phyloP scores from a whole-genome alignment of 2,797 vertebrate genomes.

The Ctenochaetus hawaiiensis region DNA sequence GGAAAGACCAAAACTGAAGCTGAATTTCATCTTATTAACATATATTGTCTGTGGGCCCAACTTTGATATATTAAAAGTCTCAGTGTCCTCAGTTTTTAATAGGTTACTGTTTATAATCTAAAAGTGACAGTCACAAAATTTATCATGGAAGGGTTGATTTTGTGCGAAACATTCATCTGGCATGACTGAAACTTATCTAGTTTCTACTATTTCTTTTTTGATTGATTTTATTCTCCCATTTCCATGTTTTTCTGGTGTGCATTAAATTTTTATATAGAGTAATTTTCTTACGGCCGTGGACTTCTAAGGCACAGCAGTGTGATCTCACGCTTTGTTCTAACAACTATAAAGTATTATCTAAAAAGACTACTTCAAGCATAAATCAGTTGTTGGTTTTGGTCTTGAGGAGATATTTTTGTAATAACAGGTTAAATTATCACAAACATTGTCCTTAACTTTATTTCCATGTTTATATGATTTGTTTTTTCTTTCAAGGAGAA shows the following conservation, averaged over 20 bases:
- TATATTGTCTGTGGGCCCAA: not conserved
- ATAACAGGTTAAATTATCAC: constrained; percentile 18
- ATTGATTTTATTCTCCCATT: not conserved
- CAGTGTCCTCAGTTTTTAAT: not conserved
- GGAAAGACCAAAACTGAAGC: constrained; percentile 11
- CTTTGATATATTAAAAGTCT: not conserved
- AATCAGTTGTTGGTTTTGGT: constrained; percentile 21
- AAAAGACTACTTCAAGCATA: not conserved
- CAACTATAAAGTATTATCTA: not conserved
- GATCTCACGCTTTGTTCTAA: too few species aligned
- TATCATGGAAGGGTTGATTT: too few species aligned
- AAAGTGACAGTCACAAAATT: too few species aligned
- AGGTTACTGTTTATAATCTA: too few species aligned
- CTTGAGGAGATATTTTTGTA: constrained; percentile 22
- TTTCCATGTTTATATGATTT: constrained; percentile 5
- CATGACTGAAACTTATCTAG: not conserved
- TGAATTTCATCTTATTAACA: not conserved
- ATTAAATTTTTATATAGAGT: not conserved
- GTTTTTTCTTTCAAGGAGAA: constrained; percentile 11
- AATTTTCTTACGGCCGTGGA: not conserved
- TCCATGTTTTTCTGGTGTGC: not conserved
- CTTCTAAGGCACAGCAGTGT: not conserved
- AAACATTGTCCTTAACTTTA: not conserved
- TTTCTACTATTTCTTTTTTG: not conserved
- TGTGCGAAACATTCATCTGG: not conserved